Base-by-base conservation (phyloP, 2,113 vertebrate species). In the Scalopus aquaticus region DNA sequence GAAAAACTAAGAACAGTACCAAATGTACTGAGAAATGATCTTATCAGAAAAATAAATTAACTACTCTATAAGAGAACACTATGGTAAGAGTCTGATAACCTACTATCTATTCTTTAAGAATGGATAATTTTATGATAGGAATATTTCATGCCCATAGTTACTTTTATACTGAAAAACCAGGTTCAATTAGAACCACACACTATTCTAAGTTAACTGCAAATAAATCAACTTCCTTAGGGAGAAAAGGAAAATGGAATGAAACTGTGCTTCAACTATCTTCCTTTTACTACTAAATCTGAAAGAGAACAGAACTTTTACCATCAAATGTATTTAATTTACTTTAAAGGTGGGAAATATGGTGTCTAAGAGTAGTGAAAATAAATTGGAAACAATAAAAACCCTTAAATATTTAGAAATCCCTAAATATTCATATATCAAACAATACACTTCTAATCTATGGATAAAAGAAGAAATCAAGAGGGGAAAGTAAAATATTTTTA, bases 1-100 rank as follows among this genome's bases (percentile, higher is more conserved):
- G 51, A 56, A 91, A 20, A 93, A 92, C 1, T n/a, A 20, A 64
- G 94, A 93, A 51, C 5, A 65, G 35, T 84, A 94, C 81, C 58
- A 89, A 97, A 70, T 51, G 77, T 26, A 65, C 6, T 93, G 65
- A 88, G 0, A 88, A 4, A 56, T 28, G 26, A 74, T 3, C 9
- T 49, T 49, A 72, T 70, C 60, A 58, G 42, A 64, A 30, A 88
- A 73, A 32, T 37, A 96, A 67, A 76, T 60, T 44, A 85, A 85
- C 72, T 62, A 69, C 37, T 77, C 22, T 54, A 44, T 24, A 3
- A 35, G 82, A 46, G n/a, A 79, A 77, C 5, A 82, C 17, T 10
- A 39, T 20, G 19, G 30, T 64, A 79, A 88, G 12, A 37, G 26
- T 44, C 54, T 69, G 44, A 46, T 26, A 90, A 82, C 39, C 11